Percentiles rank a stretch among this genome's conserved stretches.
These are phyloP conservation scores for Microcebus jonahi DNA, from an alignment of 2,113 vertebrate species.

Conservation along the genomic window DNA sequence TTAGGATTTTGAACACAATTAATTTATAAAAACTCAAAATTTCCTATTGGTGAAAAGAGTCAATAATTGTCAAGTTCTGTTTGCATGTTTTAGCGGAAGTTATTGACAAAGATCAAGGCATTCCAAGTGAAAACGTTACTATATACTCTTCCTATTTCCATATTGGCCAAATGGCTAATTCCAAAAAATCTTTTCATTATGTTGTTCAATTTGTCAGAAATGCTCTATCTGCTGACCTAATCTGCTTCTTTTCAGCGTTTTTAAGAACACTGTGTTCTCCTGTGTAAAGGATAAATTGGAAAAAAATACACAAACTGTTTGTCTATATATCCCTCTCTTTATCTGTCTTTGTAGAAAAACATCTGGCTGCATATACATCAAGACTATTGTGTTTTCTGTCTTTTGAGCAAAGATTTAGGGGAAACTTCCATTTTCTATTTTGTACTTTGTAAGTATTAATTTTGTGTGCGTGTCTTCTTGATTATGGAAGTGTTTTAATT, in stretches of 20 bases:
- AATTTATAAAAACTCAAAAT: slow-evolving; percentile 8
- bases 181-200: not conserved
- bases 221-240: not conserved
- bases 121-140: not conserved
- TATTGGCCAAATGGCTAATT: not conserved
- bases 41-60: not conserved
- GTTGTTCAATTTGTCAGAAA: not conserved
- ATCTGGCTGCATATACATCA: not conserved
- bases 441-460: not conserved
- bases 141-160: not conserved
- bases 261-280: not conserved
- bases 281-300: not conserved
- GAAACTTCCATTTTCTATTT: not conserved
- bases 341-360: not conserved
- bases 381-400: not conserved
- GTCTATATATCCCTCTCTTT: not conserved
- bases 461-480: not conserved
- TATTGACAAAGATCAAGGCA: not conserved
- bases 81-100: not conserved
- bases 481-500: not conserved
- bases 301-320: not conserved
- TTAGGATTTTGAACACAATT: not conserved
- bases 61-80: not conserved
- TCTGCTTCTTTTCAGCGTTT: not conserved
- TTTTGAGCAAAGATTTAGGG: not conserved